Conservation (phyloP, 2,888 invertebrate genomes). For the Carabus problematicus region DNA sequence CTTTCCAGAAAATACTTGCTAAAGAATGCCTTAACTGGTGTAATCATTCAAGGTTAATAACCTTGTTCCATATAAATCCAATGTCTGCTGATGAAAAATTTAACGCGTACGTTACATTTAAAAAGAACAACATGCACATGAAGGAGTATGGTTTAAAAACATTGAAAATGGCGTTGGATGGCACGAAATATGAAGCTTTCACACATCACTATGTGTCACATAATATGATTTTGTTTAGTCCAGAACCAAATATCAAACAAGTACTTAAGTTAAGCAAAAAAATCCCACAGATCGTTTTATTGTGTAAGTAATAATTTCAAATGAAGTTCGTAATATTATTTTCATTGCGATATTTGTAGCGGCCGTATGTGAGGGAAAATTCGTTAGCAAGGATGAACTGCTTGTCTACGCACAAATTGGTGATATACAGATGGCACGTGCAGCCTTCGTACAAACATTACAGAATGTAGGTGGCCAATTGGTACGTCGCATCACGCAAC, state of each 20-base stretch:
- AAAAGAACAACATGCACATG: slow-evolving; percentile 73
- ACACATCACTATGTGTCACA: slow-evolving; percentile 70
- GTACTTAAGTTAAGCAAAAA: slow-evolving; percentile 73
- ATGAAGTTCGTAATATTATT: not conserved
- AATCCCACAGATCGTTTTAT: slow-evolving; percentile 72
- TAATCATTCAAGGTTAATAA: slow-evolving; percentile 73
- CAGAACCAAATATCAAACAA: slow-evolving; percentile 67
- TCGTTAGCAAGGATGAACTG: slow-evolving; percentile 75
- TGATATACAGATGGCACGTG: slow-evolving; percentile 69
- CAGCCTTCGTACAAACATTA: slow-evolving; percentile 73
- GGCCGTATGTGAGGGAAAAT: slow-evolving; percentile 74
- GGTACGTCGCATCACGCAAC: slow-evolving; percentile 71
- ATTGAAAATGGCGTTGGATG: slow-evolving; percentile 69
- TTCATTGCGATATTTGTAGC: slow-evolving; percentile 57
- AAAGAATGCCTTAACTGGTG: slow-evolving; percentile 75
- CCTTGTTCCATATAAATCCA: slow-evolving; percentile 76
- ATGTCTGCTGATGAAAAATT: slow-evolving; percentile 71
- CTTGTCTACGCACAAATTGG: slow-evolving; percentile 70
- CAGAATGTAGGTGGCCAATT: slow-evolving; percentile 70
- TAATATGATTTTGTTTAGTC: slow-evolving; percentile 74
- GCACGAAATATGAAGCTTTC: slow-evolving; percentile 73
- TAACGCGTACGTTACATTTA: slow-evolving; percentile 68
- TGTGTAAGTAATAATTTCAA: slow-evolving; percentile 62
- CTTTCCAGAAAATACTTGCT: slow-evolving; percentile 76
- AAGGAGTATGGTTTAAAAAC: slow-evolving; percentile 72